Conservation (phyloP, 2,888 invertebrate species). For the Agrilus cyanescens region DNA sequence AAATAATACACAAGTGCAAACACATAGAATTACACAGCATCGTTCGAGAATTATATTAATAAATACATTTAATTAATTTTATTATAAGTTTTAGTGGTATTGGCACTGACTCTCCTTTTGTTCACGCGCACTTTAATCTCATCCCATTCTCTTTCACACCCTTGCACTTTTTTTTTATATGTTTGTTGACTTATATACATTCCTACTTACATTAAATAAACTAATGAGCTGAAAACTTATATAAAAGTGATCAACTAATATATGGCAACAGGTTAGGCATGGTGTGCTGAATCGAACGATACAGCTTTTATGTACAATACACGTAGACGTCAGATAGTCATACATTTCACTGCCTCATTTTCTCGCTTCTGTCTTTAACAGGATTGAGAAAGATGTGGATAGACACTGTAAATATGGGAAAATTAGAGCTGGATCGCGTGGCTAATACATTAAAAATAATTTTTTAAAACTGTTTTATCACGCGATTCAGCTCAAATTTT, state of each 20-base stretch:
- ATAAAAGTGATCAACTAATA: constrained; percentile 12
- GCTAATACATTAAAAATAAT: too few species aligned
- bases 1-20: constrained; percentile 37
- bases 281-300: constrained; percentile 29
- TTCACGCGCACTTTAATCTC: constrained; percentile 12
- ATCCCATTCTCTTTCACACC: constrained; percentile 13
- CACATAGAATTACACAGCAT: constrained; percentile 39
- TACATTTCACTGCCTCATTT: too few species aligned
- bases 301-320: constrained; percentile 12
- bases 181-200: constrained; percentile 27
- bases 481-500: too few species aligned
- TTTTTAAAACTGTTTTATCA: too few species aligned
- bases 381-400: too few species aligned
- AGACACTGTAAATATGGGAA: too few species aligned
- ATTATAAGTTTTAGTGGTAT: constrained; percentile 30
- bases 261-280: constrained; percentile 18
- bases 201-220: constrained; percentile 29
- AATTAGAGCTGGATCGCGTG: too few species aligned
- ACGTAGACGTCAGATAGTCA: too few species aligned
- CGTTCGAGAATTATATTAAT: constrained; percentile 32
- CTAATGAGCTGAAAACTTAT: constrained; percentile 23
- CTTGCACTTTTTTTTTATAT: constrained; percentile 2
- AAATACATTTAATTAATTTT: constrained; percentile 33
- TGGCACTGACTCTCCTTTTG: constrained; percentile 35
- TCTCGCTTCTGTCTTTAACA: too few species aligned